Base-by-base conservation (phyloP, 2,113 vertebrate genomes). In the Petaurus breviceps region DNA sequence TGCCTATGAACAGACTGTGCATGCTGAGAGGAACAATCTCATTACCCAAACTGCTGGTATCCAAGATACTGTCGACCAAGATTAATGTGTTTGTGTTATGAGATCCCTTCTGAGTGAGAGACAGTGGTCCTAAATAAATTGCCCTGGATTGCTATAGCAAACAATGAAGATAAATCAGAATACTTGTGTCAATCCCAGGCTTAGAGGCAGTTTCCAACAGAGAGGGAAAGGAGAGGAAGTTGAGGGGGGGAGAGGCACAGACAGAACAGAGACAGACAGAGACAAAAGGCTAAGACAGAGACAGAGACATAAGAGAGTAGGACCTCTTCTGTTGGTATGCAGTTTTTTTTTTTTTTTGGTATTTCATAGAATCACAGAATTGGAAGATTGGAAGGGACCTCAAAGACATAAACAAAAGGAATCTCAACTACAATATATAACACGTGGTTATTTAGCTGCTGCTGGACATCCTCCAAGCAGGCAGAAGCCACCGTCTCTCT, bases 41-140 rank as follows among this genome's bases (percentile, higher is more conserved):
- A 98, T 98, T 98, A 98, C 97, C 96, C 96, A 97, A 97, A 97
- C 97, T 94, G 97, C 93, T 89, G n/a, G 97, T 98, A 98, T 98
- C 97, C 94, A 98, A 98, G 97, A 98, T 97, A 98, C 95, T 96
- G 94, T 96, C 95, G 97, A 95, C 89, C 89, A 98, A 98, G 98
- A 98, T 98, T 96, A 98, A 98, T 98, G 96, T 95, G 94, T 98
- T 98, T 98, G 97, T n/a, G 3, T 97, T 98, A 90, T 96, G 93
- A 95, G 43, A 97, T 97, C 98, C 95, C 92, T 92, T 98, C 95
- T 96, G 95, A 97, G 96, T 98, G 96, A 97, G 93, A 98, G 97
- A 97, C 95, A 98, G 97, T 95, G 96, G 95, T 95, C 96, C 98
- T 98, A 98, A 98, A 99, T 98, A 99, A 98, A 98, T 98, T 96